phyloP scores from a whole-genome alignment of 2,113 vertebrate genomes.

The Neolamprologus hecqui region DNA sequence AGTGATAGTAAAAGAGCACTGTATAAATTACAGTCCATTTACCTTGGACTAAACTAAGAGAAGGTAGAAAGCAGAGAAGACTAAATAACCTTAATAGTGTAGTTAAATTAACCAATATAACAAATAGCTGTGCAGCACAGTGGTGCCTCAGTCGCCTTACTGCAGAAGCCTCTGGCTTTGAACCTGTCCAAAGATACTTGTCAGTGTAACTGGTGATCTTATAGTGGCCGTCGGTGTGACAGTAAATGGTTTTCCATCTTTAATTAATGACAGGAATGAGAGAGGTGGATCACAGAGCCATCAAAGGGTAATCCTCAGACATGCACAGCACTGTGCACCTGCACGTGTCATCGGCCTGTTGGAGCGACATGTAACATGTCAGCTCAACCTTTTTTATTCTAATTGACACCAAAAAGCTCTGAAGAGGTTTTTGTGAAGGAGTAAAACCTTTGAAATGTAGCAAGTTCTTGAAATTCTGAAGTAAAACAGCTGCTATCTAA shows the following conservation, averaged over 20 bases:
- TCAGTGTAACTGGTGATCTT: background rate
- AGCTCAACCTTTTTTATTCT: background rate
- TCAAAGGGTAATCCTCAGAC: background rate
- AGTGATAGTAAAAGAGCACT: background rate
- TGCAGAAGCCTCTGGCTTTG: fast-evolving
- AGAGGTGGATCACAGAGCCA: background rate
- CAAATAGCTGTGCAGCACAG: background rate
- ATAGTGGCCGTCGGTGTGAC: background rate
- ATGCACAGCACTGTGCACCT: background rate
- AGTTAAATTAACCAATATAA: background rate
- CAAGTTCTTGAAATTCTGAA: background rate
- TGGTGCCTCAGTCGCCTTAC: background rate
- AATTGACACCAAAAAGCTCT: background rate
- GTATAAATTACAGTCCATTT: background rate
- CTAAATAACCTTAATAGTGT: background rate
- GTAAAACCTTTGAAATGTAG: background rate
- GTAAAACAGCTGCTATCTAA: background rate
- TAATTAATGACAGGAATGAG: background rate
- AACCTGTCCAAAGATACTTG: background rate
- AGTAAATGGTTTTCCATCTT: background rate
- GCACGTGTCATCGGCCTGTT: background rate
- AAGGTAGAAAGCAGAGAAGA: background rate
- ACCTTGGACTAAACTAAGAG: background rate
- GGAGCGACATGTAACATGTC: background rate
- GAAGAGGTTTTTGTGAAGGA: background rate